Conservation (phyloP, 2,888 invertebrate genomes). For the Cephalotes varians region DNA sequence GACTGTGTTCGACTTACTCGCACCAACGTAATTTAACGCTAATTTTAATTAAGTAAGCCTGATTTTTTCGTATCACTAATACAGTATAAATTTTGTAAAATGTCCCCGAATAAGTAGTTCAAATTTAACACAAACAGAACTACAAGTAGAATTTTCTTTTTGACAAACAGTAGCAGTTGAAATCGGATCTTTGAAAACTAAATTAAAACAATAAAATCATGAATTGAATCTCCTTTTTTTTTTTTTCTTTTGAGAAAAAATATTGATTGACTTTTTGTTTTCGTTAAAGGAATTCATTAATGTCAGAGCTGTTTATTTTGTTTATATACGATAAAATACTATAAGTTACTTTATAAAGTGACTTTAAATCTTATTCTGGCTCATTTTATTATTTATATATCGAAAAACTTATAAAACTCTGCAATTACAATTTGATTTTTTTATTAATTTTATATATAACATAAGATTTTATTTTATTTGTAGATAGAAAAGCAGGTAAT, state of each 20-base stretch:
- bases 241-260: neutral
- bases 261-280: neutral
- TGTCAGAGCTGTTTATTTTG: neutral
- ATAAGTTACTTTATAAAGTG: neutral
- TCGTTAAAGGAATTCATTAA: neutral
- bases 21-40: neutral
- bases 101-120: neutral
- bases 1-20: neutral
- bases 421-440: neutral
- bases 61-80: neutral
- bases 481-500: constrained; percentile 4
- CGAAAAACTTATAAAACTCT: neutral
- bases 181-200: neutral
- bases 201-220: neutral
- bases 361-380: neutral
- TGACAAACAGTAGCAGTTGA: neutral
- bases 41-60: constrained; percentile 29
- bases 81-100: neutral
- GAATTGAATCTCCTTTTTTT: neutral
- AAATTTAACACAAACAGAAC: neutral
- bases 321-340: neutral
- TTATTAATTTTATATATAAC: neutral
- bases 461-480: neutral
- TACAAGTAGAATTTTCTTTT: neutral
- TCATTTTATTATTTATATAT: neutral